Base-by-base conservation (phyloP, 2,797 vertebrate genomes). In the Jordanella pulchra region DNA sequence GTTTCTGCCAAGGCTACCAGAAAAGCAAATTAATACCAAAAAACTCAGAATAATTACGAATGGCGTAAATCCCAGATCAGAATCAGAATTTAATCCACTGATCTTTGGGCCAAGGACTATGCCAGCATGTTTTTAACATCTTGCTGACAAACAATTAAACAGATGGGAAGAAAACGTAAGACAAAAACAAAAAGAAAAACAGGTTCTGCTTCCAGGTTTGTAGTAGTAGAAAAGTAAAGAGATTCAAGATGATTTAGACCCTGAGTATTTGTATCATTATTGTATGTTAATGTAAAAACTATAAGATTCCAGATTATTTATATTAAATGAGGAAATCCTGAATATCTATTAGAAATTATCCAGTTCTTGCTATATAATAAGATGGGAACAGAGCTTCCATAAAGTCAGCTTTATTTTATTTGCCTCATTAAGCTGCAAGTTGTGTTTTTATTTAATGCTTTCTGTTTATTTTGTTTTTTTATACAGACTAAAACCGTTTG, bases 81-180 rank as follows among this genome's bases (percentile, higher is more conserved):
- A 73, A 89, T 89, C 80, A 84, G 67, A 83, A 86, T 84, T 48
- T 72, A 88, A 87, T 91, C 83, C 80, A 81, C 86, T 88, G 82
- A 89, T 93, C 81, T 83, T 18, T 72, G 79, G 85, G 86, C 91
- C 90, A 92, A 88, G 86, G 76, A 91, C 90, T 72, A 66, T 79
- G 85, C 91, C 89, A 89, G 77, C 15, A 39, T 9, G 1, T 73
- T 81, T 70, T 84, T 83, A 69, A 84, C 80, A 78, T 87, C 83
- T 78, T 79, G 70, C 73, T 73, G 76, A 81, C 76, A 89, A 87
- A 86, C 75, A 87, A 81, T 82, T 66, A 85, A 87, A 81, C 89
- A 89, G 89, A 91, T 67, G 83, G 82, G 67, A 78, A 45, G 54
- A 53, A 85, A 84, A 81, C 77, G 85, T 71, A 67, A 80, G 81